Evolutionary conservation across 92 coral and sea anemone species (phyloP).

Genomic region (Montipora capitata): DNA sequence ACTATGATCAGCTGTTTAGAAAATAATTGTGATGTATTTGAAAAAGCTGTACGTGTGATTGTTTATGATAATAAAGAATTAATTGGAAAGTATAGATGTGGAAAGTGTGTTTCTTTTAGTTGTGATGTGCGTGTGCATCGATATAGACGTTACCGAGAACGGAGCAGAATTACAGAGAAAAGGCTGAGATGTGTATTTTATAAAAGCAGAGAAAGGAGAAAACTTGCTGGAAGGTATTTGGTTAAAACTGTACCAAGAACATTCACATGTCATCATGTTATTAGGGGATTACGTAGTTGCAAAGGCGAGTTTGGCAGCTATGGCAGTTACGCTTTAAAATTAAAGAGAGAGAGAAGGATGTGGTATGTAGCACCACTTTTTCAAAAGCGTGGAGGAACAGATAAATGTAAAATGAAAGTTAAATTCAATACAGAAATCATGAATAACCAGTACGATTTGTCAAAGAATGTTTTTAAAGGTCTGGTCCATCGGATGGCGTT

Average conservation of each 20-base stretch:
- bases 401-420: too few relatives aligned
- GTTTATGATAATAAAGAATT: not conserved
- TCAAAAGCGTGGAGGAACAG: too few relatives aligned
- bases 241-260: not conserved
- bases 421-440: too few relatives aligned
- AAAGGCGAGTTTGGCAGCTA: not conserved
- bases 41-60: not conserved
- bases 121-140: not conserved
- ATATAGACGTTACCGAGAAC: not conserved
- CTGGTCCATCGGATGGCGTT: too few relatives aligned
- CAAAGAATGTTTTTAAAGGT: too few relatives aligned
- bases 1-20: not conserved
- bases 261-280: not conserved
- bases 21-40: not conserved
- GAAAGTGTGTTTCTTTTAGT: not conserved
- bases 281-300: not conserved
- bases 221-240: not conserved
- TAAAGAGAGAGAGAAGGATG: too few relatives aligned
- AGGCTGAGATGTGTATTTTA: not conserved
- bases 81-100: not conserved
- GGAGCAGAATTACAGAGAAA: not conserved
- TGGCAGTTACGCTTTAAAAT: too few relatives aligned
- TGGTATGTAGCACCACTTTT: too few relatives aligned
- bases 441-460: too few relatives aligned
- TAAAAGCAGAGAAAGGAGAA: not conserved